These are phyloP conservation scores for Cettia cetti DNA, from an alignment of 2,113 vertebrate genomes.

Conservation along the genomic window DNA sequence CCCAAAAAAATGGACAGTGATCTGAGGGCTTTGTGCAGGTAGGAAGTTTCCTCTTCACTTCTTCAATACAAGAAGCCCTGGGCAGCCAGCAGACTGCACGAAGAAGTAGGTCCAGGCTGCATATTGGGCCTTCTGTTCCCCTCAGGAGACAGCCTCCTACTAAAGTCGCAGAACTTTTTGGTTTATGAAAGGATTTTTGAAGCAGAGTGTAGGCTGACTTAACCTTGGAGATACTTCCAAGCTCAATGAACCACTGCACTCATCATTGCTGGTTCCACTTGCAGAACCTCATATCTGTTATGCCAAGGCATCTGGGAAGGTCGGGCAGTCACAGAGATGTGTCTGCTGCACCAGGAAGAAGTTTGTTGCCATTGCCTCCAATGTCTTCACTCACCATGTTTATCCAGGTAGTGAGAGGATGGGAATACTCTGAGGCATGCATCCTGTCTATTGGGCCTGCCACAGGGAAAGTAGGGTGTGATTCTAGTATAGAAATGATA, in stretches of 20 bases:
- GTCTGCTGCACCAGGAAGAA: neutral
- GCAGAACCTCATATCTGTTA: neutral
- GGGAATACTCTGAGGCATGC: neutral
- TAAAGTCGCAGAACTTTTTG: neutral
- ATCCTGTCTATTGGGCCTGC: neutral
- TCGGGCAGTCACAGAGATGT: no score
- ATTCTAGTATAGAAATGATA: neutral
- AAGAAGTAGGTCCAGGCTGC: neutral
- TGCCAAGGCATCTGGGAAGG: neutral
- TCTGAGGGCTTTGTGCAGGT: neutral
- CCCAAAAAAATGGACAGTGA: neutral
- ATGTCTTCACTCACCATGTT: neutral
- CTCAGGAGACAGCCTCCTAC: neutral
- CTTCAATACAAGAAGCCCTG: neutral
- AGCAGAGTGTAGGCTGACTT: neutral
- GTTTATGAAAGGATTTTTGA: neutral
- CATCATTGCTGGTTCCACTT: neutral
- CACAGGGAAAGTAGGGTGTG: neutral
- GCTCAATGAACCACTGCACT: fast-evolving
- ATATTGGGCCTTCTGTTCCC: neutral
- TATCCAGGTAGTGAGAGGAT: neutral
- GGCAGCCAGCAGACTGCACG: neutral
- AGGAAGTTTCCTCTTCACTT: neutral
- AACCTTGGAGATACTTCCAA: neutral
- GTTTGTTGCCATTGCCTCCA: neutral